Percentiles rank a stretch among this genome's conserved stretches.
phyloP scores from a whole-genome alignment of 2,888 invertebrate species.

The Rhodophaea formosa region DNA sequence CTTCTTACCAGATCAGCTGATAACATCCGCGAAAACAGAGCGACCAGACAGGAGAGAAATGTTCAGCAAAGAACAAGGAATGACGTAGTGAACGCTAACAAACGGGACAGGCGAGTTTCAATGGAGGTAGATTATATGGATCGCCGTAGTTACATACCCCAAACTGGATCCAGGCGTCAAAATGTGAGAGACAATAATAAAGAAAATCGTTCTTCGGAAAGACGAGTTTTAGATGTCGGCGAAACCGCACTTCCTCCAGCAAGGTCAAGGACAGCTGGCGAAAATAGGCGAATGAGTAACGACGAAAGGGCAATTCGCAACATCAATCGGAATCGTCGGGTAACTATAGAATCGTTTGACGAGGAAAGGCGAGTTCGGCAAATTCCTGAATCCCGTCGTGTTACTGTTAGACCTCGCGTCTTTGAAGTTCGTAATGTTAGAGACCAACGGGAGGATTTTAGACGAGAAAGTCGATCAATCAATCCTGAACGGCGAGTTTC shows the following conservation, averaged over 20 bases:
- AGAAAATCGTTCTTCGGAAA: constrained; percentile 13
- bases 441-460: constrained; percentile 11
- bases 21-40: neutral
- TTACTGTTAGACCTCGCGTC: neutral
- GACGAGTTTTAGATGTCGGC: constrained; percentile 3
- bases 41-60: neutral
- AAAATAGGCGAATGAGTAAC: constrained; percentile 1
- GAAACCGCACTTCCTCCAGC: neutral
- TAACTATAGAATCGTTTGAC: neutral
- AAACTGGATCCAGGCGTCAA: neutral
- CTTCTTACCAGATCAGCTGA: constrained; percentile 1
- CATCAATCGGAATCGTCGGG: neutral
- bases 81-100: constrained; percentile 22
- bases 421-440: neutral
- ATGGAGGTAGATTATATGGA: constrained; percentile 1
- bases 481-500: neutral
- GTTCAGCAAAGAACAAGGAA: constrained; percentile 23
- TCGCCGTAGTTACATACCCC: neutral
- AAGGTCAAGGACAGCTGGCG: neutral
- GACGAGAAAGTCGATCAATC: neutral
- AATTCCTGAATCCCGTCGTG: neutral
- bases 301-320: neutral
- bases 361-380: neutral
- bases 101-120: constrained; percentile 1
- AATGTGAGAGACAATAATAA: neutral